phyloP scores from a whole-genome alignment of 1,140 invertebrate species.

The Rhagoletis zephyria region DNA sequence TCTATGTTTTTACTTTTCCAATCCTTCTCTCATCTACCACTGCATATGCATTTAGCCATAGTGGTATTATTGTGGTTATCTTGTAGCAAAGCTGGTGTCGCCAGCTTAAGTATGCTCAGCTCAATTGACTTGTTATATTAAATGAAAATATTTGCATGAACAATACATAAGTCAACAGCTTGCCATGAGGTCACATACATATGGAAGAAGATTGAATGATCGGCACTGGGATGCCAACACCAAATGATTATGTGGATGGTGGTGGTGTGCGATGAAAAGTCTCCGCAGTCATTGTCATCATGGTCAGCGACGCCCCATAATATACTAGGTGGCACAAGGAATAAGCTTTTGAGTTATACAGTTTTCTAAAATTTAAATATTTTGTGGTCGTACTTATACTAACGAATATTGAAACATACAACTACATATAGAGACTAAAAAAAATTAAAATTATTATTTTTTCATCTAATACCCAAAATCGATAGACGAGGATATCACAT shows the following conservation, averaged over 20 bases:
- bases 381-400: too few relatives aligned
- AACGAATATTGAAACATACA: too few relatives aligned
- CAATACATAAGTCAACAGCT: constrained; percentile 12
- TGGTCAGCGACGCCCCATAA: background rate
- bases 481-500: too few relatives aligned
- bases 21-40: background rate
- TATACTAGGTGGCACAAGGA: background rate
- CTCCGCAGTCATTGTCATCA: background rate
- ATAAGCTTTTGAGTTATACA: too few relatives aligned
- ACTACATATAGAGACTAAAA: too few relatives aligned
- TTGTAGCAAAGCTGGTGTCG: background rate
- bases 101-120: constrained; percentile 7
- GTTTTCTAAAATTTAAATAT: too few relatives aligned
- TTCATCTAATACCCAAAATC: too few relatives aligned
- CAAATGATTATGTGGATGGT: background rate
- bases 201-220: background rate
- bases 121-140: constrained; percentile 45
- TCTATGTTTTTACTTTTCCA: background rate
- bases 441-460: too few relatives aligned
- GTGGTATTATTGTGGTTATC: too few relatives aligned
- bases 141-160: constrained; percentile 26
- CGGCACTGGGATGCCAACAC: background rate
- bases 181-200: background rate
- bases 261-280: background rate
- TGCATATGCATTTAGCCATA: background rate